Conservation (phyloP, 2,113 vertebrate species). For the Erythrolamprus reginae region DNA sequence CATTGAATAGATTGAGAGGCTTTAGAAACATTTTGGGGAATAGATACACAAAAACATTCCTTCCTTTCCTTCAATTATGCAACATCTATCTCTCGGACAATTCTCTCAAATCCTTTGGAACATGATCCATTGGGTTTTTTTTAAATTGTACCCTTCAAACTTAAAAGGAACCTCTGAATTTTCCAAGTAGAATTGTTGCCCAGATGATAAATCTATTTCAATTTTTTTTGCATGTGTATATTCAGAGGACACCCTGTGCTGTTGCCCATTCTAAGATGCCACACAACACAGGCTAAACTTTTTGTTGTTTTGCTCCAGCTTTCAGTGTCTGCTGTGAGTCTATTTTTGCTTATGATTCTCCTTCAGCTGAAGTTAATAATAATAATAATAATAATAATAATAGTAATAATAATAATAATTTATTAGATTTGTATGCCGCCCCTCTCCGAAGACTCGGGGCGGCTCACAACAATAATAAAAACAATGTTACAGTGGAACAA, state of each 20-base stretch:
- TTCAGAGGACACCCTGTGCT: background rate
- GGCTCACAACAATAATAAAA: too few species aligned
- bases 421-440: too few species aligned
- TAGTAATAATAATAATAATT: too few species aligned
- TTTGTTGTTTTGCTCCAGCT: conserved; percentile 8
- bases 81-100: background rate
- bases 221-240: background rate
- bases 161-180: background rate
- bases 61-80: background rate
- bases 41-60: background rate
- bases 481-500: too few species aligned
- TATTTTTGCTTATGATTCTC: background rate
- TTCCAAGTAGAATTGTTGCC: background rate
- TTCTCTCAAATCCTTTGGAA: background rate
- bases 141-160: background rate
- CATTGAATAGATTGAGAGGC: conserved; percentile 22
- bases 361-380: too few species aligned
- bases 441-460: too few species aligned
- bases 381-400: too few species aligned
- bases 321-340: background rate
- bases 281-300: background rate
- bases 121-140: conserved; percentile 25
- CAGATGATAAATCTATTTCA: background rate
- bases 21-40: conserved; percentile 9
- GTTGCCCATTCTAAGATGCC: background rate